These are phyloP conservation scores for Pegoplata infirma DNA, from an alignment of 2,888 invertebrate genomes.

Conservation along the genomic window DNA sequence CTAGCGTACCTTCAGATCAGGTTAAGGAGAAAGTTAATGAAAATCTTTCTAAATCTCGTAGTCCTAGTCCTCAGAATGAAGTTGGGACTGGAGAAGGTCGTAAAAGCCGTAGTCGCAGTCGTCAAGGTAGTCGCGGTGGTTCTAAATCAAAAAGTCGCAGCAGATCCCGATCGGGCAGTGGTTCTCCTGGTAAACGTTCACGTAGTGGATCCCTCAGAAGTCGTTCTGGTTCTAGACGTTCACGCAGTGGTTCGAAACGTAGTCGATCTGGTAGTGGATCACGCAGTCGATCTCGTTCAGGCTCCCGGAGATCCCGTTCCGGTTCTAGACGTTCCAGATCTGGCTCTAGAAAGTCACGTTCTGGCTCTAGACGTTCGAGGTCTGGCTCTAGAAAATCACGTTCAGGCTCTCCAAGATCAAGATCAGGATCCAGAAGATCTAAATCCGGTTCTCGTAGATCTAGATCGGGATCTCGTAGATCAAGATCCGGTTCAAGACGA, in stretches of 20 bases:
- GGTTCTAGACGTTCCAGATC: conserved; percentile 51
- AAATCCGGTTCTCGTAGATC: conserved; percentile 63
- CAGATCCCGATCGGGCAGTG: conserved; percentile 64
- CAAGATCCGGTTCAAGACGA: conserved; percentile 63
- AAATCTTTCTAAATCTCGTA: conserved; percentile 62
- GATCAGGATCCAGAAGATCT: conserved; percentile 65
- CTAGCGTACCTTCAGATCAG: conserved; percentile 7
- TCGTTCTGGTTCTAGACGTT: conserved; percentile 60
- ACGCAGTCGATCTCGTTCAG: conserved; percentile 62
- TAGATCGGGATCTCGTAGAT: conserved; percentile 66
- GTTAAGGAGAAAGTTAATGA: conserved; percentile 25
- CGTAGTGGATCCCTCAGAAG: conserved; percentile 67
- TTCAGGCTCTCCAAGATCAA: conserved; percentile 60
- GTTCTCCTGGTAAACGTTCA: conserved; percentile 55
- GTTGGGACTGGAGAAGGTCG: conserved; percentile 36
- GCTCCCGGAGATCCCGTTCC: conserved; percentile 2
- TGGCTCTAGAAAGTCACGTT: conserved; percentile 65
- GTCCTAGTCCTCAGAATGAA: conserved; percentile 45
- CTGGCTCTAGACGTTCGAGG: conserved; percentile 63
- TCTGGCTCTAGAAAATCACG: conserved; percentile 64
- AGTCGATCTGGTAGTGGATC: conserved; percentile 69
- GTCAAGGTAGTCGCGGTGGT: conserved; percentile 70
- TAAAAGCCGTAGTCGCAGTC: conserved; percentile 61
- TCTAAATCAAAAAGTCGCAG: conserved; percentile 66
- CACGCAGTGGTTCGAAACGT: conserved; percentile 66